Percentiles rank a stretch among this genome's conserved stretches.
These are phyloP conservation scores for Apis laboriosa DNA, from an alignment of 1,140 invertebrate species.

Conservation along the genomic window DNA sequence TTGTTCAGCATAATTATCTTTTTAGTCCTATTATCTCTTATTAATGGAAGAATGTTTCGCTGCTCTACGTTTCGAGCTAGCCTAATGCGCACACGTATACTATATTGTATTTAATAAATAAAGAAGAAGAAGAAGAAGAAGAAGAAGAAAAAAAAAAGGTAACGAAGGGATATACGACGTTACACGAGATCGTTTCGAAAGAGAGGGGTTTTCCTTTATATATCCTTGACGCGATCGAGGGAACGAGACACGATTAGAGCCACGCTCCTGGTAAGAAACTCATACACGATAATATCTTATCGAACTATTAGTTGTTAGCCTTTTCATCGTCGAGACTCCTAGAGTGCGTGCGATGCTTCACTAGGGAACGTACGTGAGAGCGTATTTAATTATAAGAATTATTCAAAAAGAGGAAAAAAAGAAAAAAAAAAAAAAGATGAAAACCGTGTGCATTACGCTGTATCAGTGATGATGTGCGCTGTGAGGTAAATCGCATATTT, in stretches of 20 bases:
- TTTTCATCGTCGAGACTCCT: slow-evolving; percentile 69
- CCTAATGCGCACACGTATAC: slow-evolving; percentile 46
- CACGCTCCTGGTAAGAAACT: slow-evolving; percentile 41
- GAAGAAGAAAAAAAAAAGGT: no score
- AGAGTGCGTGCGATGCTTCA: slow-evolving; percentile 67
- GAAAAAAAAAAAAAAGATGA: neutral
- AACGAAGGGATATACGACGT: neutral
- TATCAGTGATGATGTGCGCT: slow-evolving; percentile 69
- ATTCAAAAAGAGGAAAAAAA: slow-evolving; percentile 24
- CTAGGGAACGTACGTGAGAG: slow-evolving; percentile 64
- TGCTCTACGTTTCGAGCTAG: slow-evolving; percentile 34
- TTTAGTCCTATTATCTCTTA: neutral
- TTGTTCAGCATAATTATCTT: slow-evolving; percentile 17
- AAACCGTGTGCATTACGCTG: slow-evolving; percentile 66
- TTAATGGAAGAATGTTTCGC: neutral
- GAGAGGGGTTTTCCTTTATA: neutral
- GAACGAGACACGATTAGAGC: neutral
- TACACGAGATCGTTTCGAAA: neutral
- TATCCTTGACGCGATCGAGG: no score
- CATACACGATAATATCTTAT: slow-evolving; percentile 61
- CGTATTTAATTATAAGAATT: slow-evolving; percentile 57
- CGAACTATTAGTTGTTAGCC: slow-evolving; percentile 68
- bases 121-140: no score
- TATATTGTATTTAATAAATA: neutral
- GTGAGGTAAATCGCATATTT: slow-evolving; percentile 55